Conservation (phyloP, 2,888 invertebrate species). For the Drosophila kambysellisi region DNA sequence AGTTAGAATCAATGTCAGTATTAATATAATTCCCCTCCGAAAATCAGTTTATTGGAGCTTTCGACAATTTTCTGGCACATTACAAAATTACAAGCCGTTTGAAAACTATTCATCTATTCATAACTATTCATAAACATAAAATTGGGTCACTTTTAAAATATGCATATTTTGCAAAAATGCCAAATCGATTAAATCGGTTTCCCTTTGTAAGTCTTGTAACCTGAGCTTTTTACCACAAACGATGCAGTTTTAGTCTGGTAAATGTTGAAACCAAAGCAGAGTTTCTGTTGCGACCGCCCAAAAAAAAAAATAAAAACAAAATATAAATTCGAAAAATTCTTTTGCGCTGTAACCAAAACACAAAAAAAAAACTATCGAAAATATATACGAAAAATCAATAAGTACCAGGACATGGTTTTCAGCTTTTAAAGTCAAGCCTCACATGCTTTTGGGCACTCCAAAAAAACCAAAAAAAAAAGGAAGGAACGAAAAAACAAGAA, state of each 20-base stretch:
- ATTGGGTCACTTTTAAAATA: background rate
- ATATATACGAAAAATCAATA: constrained; percentile 47
- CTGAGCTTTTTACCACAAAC: constrained; percentile 10
- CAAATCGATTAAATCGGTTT: constrained; percentile 14
- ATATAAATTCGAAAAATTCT: constrained; percentile 33
- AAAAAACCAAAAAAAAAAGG: background rate
- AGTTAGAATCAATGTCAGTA: background rate
- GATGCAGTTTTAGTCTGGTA: constrained; percentile 14
- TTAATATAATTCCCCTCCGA: background rate
- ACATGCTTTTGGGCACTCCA: constrained; percentile 19
- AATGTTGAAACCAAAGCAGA: constrained; percentile 10
- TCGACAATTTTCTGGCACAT: background rate
- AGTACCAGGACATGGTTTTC: constrained; percentile 29
- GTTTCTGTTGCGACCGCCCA: background rate
- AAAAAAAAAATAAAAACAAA: background rate
- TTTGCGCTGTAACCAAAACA: background rate
- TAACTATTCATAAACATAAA: background rate
- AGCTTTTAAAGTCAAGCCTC: constrained; percentile 50
- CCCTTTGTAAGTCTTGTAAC: constrained; percentile 8
- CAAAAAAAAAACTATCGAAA: constrained; percentile 5
- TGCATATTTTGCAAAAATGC: background rate
- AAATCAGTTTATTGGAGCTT: background rate
- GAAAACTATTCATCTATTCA: background rate
- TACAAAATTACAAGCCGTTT: background rate
- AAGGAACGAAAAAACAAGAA: constrained; percentile 30